Conservation (phyloP, 92 coral and sea anemone species). For the Phymanthus crucifer region DNA sequence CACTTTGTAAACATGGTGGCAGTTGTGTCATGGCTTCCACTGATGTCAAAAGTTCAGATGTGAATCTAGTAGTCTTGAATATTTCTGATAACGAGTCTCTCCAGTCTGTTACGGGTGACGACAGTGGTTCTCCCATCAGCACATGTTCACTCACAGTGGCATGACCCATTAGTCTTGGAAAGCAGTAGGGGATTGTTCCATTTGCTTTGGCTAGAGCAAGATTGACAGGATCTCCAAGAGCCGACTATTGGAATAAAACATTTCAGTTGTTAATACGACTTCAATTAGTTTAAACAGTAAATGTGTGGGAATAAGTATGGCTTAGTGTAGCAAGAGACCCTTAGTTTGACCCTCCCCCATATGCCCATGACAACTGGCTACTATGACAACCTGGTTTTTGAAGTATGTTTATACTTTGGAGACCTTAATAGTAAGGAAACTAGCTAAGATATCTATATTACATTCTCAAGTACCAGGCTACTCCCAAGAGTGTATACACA, state of each 20-base stretch:
- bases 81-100: constrained; percentile 53
- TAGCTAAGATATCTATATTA: no score
- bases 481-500: neutral
- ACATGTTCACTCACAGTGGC: constrained; percentile 78
- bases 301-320: neutral
- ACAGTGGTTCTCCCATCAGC: constrained; percentile 82
- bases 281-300: neutral
- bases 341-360: no score
- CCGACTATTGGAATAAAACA: constrained; percentile 46
- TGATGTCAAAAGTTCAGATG: constrained; percentile 57
- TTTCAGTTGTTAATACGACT: no score
- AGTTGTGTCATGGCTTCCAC: constrained; percentile 70
- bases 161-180: constrained; percentile 87
- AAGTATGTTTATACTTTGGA: no score
- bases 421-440: no score
- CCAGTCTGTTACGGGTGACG: constrained; percentile 50
- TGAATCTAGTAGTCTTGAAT: constrained; percentile 62
- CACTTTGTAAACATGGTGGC: constrained; percentile 31
- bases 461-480: no score
- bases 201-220: constrained; percentile 68
- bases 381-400: no score
- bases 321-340: neutral
- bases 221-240: constrained; percentile 62
- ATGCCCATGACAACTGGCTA: no score
- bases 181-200: constrained; percentile 76